Conservation (phyloP, 2,797 vertebrate genomes). For the Nothura maculosa region DNA sequence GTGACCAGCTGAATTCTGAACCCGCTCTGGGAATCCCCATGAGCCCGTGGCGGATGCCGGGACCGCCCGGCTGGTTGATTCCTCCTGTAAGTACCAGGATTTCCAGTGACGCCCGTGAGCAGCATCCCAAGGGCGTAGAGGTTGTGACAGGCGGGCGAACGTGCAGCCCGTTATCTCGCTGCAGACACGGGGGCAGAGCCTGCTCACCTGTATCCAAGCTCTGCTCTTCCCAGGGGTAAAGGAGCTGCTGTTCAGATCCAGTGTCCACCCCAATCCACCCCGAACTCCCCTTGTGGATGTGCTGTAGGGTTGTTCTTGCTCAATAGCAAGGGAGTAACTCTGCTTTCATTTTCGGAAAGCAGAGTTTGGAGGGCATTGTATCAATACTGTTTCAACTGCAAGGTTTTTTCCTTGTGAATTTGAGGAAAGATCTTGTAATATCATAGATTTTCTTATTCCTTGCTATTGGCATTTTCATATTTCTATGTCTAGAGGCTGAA, state of each 20-base stretch:
- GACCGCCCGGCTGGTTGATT: slow-evolving; percentile 21
- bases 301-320: slow-evolving; percentile 79
- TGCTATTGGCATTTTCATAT: slow-evolving; percentile 83
- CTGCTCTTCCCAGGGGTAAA: background rate
- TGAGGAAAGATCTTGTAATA: slow-evolving; percentile 78
- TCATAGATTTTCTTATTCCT: slow-evolving; percentile 80
- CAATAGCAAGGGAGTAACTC: slow-evolving; percentile 76
- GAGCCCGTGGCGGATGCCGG: background rate
- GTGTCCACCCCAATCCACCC: background rate
- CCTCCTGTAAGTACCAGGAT: slow-evolving; percentile 11
- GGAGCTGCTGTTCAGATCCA: background rate
- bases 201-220: background rate
- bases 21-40: slow-evolving; percentile 44
- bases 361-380: slow-evolving; percentile 77
- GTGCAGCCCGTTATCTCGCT: background rate
- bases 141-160: background rate
- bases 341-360: slow-evolving; percentile 82
- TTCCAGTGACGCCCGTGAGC: background rate
- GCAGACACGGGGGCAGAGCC: background rate
- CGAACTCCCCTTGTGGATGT: slow-evolving; percentile 64
- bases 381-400: slow-evolving; percentile 73
- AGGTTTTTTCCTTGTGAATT: slow-evolving; percentile 77
- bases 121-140: background rate
- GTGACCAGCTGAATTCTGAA: slow-evolving; percentile 60
- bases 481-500: slow-evolving; percentile 84